phyloP scores from a whole-genome alignment of 2,888 invertebrate species.

The Trichacis sp. region DNA sequence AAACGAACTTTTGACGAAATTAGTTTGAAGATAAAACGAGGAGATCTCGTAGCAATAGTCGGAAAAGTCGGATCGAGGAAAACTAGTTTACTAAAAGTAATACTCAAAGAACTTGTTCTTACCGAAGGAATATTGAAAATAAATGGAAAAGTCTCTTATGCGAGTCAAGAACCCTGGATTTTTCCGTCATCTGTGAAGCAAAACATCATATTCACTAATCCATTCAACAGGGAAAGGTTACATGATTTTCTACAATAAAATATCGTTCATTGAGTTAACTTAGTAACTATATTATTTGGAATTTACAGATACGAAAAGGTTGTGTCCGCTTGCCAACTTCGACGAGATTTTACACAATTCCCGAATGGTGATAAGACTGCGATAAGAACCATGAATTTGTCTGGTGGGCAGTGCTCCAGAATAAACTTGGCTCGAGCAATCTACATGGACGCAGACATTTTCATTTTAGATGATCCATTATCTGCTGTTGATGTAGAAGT shows the following conservation, averaged over 20 bases:
- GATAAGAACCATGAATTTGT: constrained; percentile 86
- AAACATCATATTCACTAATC: constrained; percentile 70
- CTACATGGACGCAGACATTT: constrained; percentile 80
- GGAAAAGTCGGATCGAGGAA: constrained; percentile 79
- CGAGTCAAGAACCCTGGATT: constrained; percentile 87
- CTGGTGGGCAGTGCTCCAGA: constrained; percentile 88
- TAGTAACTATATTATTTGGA: no score
- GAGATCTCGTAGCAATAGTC: constrained; percentile 75
- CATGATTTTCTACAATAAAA: constrained; percentile 40
- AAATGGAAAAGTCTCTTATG: constrained; percentile 79
- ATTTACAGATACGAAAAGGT: constrained; percentile 70
- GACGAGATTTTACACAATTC: constrained; percentile 81
- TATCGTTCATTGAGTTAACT: not conserved
- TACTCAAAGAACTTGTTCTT: constrained; percentile 73
- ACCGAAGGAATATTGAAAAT: constrained; percentile 56
- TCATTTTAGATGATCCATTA: constrained; percentile 81
- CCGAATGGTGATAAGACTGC: constrained; percentile 80
- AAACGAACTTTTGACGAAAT: constrained; percentile 79
- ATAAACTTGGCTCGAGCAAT: constrained; percentile 79
- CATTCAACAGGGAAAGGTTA: constrained; percentile 58
- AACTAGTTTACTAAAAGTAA: constrained; percentile 72
- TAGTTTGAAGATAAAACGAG: constrained; percentile 75
- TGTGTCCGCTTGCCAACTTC: constrained; percentile 77
- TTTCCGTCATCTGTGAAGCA: constrained; percentile 78
- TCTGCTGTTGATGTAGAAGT: constrained; percentile 82